These are phyloP conservation scores for Notothenia rossii DNA, from an alignment of 2,113 vertebrate species.

Conservation along the genomic window DNA sequence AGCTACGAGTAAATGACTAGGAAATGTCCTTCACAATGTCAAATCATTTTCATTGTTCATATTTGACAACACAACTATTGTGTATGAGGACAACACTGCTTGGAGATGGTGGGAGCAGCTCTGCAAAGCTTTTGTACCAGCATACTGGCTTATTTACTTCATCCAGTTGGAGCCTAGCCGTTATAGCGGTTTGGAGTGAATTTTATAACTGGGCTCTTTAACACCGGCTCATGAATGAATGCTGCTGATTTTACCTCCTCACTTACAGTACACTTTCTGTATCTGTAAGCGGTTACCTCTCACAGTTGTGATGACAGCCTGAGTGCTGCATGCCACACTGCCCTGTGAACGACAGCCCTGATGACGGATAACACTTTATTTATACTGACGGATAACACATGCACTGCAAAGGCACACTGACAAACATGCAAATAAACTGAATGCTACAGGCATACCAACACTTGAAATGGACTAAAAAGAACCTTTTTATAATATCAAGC, in stretches of 20 bases:
- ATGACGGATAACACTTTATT: slow-evolving; percentile 9
- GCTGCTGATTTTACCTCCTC: not conserved
- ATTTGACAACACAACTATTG: slow-evolving; percentile 39
- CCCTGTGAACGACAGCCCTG: not conserved
- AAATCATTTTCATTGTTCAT: slow-evolving; percentile 17
- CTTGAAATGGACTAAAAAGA: not conserved
- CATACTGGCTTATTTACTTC: slow-evolving; percentile 27
- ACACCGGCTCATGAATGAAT: not conserved
- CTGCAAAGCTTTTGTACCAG: slow-evolving; percentile 14
- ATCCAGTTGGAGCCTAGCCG: slow-evolving; percentile 19
- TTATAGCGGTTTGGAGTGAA: not conserved
- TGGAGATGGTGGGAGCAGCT: slow-evolving; percentile 25
- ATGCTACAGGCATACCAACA: not conserved
- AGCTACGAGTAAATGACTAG: slow-evolving; percentile 4
- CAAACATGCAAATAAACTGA: not conserved
- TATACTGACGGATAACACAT: slow-evolving; percentile 24
- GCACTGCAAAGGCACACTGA: not conserved
- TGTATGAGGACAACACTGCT: slow-evolving; percentile 1
- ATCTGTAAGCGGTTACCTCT: not conserved
- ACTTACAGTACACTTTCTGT: not conserved
- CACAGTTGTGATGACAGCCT: slow-evolving; percentile 18
- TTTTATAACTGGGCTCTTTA: slow-evolving; percentile 1
- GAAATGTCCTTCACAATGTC: slow-evolving; percentile 12
- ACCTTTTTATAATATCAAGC: not conserved
- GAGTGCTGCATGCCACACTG: not conserved